These are phyloP conservation scores for Oreochromis aureus DNA, from an alignment of 2,113 vertebrate genomes.

Conservation along the genomic window DNA sequence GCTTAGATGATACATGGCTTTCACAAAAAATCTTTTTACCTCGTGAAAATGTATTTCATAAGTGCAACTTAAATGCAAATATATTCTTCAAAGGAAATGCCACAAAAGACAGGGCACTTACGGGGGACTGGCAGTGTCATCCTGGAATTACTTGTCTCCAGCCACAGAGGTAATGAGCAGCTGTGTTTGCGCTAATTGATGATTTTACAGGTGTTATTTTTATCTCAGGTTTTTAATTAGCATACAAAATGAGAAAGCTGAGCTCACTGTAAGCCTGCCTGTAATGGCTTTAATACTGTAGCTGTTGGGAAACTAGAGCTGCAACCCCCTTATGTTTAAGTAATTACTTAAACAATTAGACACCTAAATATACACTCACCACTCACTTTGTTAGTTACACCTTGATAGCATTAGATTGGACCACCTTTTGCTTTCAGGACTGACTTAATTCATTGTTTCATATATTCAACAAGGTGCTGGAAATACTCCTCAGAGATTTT, in stretches of 20 bases:
- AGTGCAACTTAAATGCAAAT: neutral
- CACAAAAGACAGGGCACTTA: neutral
- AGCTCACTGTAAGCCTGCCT: neutral
- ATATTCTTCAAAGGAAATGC: neutral
- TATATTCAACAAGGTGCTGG: neutral
- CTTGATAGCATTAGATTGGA: neutral
- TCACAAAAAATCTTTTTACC: neutral
- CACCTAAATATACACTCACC: neutral
- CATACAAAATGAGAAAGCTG: neutral
- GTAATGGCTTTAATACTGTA: neutral
- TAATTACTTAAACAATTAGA: neutral
- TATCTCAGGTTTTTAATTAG: neutral
- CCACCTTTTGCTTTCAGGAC: neutral
- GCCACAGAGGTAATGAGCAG: constrained; percentile 31
- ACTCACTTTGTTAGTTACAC: neutral
- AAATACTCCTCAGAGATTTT: neutral
- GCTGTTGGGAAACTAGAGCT: neutral
- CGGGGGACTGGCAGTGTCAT: neutral
- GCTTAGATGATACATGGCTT: neutral
- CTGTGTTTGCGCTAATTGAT: constrained; percentile 17
- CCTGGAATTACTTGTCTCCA: constrained; percentile 9
- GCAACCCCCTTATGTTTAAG: neutral
- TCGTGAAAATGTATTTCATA: neutral
- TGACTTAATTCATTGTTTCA: neutral
- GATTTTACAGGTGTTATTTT: constrained; percentile 22